Evolutionary conservation across 2,113 vertebrate species (phyloP), one percentile per base, ranked within the genome.

Genomic region (Nyctibius bracteatus): DNA sequence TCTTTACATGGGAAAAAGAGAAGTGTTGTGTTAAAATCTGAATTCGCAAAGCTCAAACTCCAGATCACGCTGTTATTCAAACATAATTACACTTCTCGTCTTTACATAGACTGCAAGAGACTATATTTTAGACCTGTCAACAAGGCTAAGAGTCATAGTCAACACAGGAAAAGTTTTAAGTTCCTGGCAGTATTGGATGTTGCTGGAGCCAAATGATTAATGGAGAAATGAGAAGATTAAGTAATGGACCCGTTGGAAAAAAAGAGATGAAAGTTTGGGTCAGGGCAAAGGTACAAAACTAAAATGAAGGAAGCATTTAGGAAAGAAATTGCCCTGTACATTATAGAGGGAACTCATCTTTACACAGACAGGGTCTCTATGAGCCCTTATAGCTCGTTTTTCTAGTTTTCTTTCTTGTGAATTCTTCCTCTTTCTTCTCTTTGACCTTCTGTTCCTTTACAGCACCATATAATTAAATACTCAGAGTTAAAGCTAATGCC

Each of bases 171-270:
- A 87, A 90, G 22, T 25, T 91, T 93, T 93, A 65, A 71, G 82
- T 82, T 93, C 52, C 63, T 95, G 84, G 59, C 39, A 46, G 35
- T 44, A 79, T 10, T 65, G 30, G 22, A 59, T 67, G 35, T 55
- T 90, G 28, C 52, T 74, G 39, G 22, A 94, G 74, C 33, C 33
- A 84, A 81, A 89, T 86, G 81, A 96, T 91, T 93, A 92, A 92
- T 82, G 68, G 58, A 82, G 23, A 94, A 96, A 94, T 61, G 20
- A 70, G 49, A 89, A 89, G 52, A 95, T 91, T 81, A 93, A 86
- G 52, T 59, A 88, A 92, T 77, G 19, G 57, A 73, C n/a, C 44
- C 41, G 59, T 35, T 39, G 44, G 23, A 73, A 81, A 88, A 88
- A 79, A n/a, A 70, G 15, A 89, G 52, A 68, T 25, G n/a, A 93